Evolutionary conservation across 2,797 vertebrate species (phyloP).

Genomic region (Diceros bicornis): DNA sequence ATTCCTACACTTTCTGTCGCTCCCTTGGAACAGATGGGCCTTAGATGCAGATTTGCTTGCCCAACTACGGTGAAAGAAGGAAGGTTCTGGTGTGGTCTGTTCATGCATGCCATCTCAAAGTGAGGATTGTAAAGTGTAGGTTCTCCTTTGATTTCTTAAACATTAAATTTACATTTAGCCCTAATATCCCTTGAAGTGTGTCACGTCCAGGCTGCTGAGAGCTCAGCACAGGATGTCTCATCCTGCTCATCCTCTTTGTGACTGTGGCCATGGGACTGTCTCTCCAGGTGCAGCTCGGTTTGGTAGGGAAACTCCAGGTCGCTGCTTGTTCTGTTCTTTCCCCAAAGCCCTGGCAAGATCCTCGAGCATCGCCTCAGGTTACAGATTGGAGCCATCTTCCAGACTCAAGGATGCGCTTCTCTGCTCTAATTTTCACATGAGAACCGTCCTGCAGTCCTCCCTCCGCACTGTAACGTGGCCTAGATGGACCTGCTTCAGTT

Average conservation of each 20-base stretch:
- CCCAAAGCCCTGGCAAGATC: neutral
- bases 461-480: rapidly evolving
- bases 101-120: neutral
- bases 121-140: neutral
- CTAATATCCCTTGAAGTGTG: neutral
- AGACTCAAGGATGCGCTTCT: neutral
- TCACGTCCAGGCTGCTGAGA: neutral
- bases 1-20: neutral
- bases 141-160: neutral
- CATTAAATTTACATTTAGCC: neutral
- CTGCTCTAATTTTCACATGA: neutral
- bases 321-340: neutral
- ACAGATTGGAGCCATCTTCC: rapidly evolving
- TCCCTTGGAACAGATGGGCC: neutral
- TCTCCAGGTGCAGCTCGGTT: neutral
- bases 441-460: too few relatives aligned
- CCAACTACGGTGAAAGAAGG: neutral
- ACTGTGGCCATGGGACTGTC: neutral
- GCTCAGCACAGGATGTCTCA: neutral
- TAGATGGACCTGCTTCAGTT: rapidly evolving
- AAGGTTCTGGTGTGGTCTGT: too few relatives aligned
- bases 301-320: neutral
- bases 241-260: neutral
- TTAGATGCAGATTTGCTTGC: too few relatives aligned
- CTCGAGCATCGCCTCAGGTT: neutral